Evolutionary conservation across 2,113 vertebrate species (phyloP), one percentile per base, ranked within the genome.

Genomic region (Oryzias javanicus): DNA sequence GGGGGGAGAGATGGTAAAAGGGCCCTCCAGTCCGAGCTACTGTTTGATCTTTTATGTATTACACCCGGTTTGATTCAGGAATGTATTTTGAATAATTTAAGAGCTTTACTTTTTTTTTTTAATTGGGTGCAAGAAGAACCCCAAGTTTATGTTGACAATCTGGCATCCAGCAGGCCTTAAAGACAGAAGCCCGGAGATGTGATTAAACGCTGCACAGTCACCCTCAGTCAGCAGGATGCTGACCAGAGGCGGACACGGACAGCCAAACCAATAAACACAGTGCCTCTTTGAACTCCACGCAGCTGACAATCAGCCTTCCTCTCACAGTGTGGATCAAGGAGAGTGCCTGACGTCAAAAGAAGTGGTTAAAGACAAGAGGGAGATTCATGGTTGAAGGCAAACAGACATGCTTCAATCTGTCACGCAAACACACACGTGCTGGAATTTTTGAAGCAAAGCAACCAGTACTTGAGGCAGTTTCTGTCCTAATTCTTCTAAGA

Each of bases 401-500:
- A 74, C 64, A 60, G 61, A 78, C 72, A 50, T 48, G 67, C 67
- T 55, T 72, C 62, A 51, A 59, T 67, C 74, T 74, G 77, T 67
- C 80, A 79, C 54, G 54, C 29, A 16, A 60, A 63, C 56, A 79
- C 71, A 80, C 78, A 62, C 71, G 64, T 35, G 48, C 69, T 76
- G 76, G 70, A 49, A 19, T 78, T 55, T 80, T 52, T 40, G 73
- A 85, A 80, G 68, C 63, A 67, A 77, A 82, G 71, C 80, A 72
- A 63, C 52, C 52, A 61, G 58, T 65, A 78, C 87, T 88, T 53
- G 42, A 81, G 85, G 86, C 86, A 19, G 27, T 69, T 73, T 81
- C 67, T 88, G 88, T 81, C 86, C 90, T 82, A 89, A 63, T 89
- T 91, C 76, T 79, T 62, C 58, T 53, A 8, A 55, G 72, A 86